Percentiles rank a stretch among this genome's conserved stretches.
Conservation (phyloP, 1,140 invertebrate species). For the Drosophila sucinea region DNA sequence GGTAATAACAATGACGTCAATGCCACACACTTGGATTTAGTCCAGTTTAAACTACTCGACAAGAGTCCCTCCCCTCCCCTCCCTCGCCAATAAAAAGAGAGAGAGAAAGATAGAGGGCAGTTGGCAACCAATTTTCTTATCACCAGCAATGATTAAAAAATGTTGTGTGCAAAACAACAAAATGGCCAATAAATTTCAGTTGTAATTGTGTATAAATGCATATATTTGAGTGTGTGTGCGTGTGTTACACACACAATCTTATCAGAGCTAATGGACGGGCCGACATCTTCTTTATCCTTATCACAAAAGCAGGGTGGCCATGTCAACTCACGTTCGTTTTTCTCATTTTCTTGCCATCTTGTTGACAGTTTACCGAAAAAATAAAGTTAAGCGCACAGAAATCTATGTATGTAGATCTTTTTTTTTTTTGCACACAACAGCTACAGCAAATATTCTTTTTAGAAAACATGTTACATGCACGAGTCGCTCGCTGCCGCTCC, state of each 20-base stretch:
- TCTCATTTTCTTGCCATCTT: background rate
- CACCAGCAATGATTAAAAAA: background rate
- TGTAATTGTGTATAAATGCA: constrained; percentile 15
- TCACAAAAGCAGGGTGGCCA: constrained; percentile 32
- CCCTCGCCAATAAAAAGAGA: no score
- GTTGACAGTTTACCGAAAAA: constrained; percentile 8
- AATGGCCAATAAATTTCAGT: constrained; percentile 10
- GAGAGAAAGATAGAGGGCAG: constrained; percentile 6
- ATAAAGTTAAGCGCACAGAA: constrained; percentile 48
- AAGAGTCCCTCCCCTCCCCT: background rate
- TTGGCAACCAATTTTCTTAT: constrained; percentile 8
- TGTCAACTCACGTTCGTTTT: constrained; percentile 49
- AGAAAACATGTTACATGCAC: constrained; percentile 14
- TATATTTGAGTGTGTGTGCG: constrained; percentile 18
- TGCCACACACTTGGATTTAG: background rate
- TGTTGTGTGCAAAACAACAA: constrained; percentile 2
- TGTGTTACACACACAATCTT: constrained; percentile 49
- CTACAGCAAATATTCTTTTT: constrained; percentile 26
- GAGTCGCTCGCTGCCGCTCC: background rate
- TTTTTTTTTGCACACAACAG: constrained; percentile 26
- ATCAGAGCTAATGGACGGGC: constrained; percentile 56
- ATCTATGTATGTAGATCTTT: constrained; percentile 1
- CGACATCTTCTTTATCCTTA: constrained; percentile 58
- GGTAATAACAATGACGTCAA: constrained; percentile 56
- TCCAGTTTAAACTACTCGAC: constrained; percentile 59